These are phyloP conservation scores for Leptestheria dahalacensis DNA, from an alignment of 1,140 invertebrate species.

Conservation along the genomic window DNA sequence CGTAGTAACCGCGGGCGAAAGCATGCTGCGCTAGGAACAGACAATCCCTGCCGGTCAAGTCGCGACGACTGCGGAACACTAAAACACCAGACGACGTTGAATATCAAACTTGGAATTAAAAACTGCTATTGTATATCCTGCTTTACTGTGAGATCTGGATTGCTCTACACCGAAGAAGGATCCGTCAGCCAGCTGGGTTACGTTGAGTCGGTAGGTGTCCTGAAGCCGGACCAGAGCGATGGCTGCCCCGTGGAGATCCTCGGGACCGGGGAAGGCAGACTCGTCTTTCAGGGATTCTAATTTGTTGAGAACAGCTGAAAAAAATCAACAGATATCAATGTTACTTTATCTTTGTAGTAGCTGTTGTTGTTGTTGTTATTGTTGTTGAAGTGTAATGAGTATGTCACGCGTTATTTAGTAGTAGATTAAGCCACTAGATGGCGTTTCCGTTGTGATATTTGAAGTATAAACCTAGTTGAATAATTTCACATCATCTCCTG, in stretches of 20 bases:
- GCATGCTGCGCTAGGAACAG: constrained; percentile 30
- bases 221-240: constrained; percentile 34
- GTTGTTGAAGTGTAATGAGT: too few relatives aligned
- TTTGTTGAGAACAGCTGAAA: constrained; percentile 22
- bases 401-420: too few relatives aligned
- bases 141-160: constrained; percentile 2
- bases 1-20: constrained; percentile 29
- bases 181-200: constrained; percentile 31
- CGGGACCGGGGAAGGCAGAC: constrained; percentile 22
- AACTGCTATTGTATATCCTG: too few relatives aligned
- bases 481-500: too few relatives aligned
- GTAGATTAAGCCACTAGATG: too few relatives aligned
- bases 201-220: constrained; percentile 35
- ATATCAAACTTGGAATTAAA: background rate
- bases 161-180: constrained; percentile 17
- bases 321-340: too few relatives aligned
- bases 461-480: too few relatives aligned
- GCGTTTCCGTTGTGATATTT: too few relatives aligned
- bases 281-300: constrained; percentile 25
- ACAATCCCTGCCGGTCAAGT: constrained; percentile 26
- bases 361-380: too few relatives aligned
- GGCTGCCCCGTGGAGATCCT: constrained; percentile 34
- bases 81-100: background rate
- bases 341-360: too few relatives aligned
- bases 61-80: constrained; percentile 12